phyloP scores from a whole-genome alignment of 2,113 vertebrate species.

The Recurvirostra avosetta region DNA sequence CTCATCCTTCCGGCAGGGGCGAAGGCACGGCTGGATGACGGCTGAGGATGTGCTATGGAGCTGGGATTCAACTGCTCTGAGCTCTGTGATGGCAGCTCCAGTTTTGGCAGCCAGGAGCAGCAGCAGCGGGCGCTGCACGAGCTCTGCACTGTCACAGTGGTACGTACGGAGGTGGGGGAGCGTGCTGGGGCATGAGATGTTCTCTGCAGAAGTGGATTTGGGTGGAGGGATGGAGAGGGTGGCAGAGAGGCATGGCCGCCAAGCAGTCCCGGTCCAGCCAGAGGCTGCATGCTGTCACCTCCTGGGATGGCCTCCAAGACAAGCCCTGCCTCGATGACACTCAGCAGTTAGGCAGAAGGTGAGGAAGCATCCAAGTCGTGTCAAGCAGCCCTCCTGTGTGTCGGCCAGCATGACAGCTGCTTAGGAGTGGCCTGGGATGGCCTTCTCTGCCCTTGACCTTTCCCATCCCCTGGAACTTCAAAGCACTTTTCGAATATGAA shows the following conservation, averaged over 20 bases:
- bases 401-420: fast-evolving
- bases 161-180: constrained; percentile 45
- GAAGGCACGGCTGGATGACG: constrained; percentile 1
- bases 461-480: not conserved
- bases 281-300: not conserved
- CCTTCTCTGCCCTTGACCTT: not conserved
- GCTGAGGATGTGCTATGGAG: constrained; percentile 80
- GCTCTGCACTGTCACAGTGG: constrained; percentile 82
- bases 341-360: not conserved
- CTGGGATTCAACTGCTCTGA: constrained; percentile 88
- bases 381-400: not conserved
- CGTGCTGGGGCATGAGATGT: fast-evolving
- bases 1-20: not conserved
- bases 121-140: constrained; percentile 74
- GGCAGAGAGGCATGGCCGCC: fast-evolving
- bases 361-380: not conserved
- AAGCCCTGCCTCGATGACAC: not conserved
- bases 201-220: not conserved
- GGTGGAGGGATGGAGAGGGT: not conserved
- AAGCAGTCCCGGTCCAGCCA: not conserved
- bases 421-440: not conserved
- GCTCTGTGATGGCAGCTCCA: constrained; percentile 76
- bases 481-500: constrained; percentile 2
- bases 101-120: constrained; percentile 70
- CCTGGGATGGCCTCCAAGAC: not conserved